Evolutionary conservation across 2,888 invertebrate genomes (phyloP), one percentile per base, ranked within the genome.

Genomic region (Lysandra bellargus): DNA sequence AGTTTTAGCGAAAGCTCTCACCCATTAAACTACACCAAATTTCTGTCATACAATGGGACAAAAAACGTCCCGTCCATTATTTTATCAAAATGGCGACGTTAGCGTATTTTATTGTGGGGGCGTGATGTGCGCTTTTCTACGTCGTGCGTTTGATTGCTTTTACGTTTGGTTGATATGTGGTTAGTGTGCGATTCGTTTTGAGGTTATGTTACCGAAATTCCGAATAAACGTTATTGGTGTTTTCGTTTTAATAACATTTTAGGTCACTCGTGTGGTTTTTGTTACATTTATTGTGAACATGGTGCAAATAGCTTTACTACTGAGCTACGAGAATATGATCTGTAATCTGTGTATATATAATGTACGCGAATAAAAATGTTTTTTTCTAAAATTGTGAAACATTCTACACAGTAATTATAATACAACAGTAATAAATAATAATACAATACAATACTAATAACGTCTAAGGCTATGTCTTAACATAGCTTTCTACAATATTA

Each of bases 51-150:
- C 37, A 74, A n/a, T 40, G 1, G n/a, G 73, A 44, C 73, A 74
- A 74, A 74, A 74, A 74, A 74, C 73, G 73, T 74, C 14, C 73
- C 44, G n/a, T 37, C 73, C 73, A 74, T 74, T 74, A 74, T 44
- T 74, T 74, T 23, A 74, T 23, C 6, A 44, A 44, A 74, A 74
- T 74, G n/a, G 73, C 73, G 73, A 44, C 73, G 73, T 74, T 44
- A 74, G n/a, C 73, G 73, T 74, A 44, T 74, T 74, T 74, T 74
- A 74, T 17, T 74, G 73, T 74, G 73, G 9, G 44, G 40, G 44
- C 73, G 44, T 73, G 72, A 73, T 23, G 44, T 74, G 73, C 73
- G 73, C n/a, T 40, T 73, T n/a, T 14, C 73, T n/a, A 73, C 40
- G 40, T 74, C 23, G 44, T 44, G 73, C 40, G 44, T 74, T 74